Conservation (phyloP, 2,113 vertebrate genomes). For the Pseudopodoces humilis region DNA sequence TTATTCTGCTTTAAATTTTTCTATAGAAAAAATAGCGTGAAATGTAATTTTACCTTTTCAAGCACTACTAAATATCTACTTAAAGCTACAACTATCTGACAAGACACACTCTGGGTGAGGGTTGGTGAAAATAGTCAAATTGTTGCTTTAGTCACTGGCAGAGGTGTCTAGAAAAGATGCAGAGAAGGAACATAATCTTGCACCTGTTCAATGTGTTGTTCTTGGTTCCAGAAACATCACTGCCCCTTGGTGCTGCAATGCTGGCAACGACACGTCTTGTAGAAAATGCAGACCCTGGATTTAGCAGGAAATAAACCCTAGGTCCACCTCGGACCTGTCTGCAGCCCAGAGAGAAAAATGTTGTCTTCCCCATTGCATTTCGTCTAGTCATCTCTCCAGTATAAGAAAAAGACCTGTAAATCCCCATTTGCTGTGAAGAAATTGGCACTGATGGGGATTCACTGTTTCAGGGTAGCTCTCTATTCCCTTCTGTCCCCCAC, state of each 20-base stretch:
- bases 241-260: neutral
- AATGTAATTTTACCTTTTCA: neutral
- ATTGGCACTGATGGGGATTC: neutral
- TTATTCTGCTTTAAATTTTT: neutral
- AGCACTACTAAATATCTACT: neutral
- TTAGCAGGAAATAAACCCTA: neutral
- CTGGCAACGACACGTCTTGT: neutral
- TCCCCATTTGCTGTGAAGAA: neutral
- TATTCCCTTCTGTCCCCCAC: neutral
- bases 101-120: neutral
- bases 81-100: neutral
- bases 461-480: neutral
- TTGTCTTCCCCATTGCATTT: neutral
- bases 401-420: neutral
- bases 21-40: neutral
- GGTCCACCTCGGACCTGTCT: fast-evolving
- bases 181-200: neutral
- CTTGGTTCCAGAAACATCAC: neutral
- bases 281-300: neutral
- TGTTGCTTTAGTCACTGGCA: neutral
- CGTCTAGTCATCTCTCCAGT: neutral
- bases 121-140: neutral
- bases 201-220: fast-evolving
- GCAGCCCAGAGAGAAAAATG: neutral
- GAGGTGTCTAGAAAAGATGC: neutral